Conservation (phyloP, 2,888 invertebrate genomes). For the Kryphioiulus occultus region DNA sequence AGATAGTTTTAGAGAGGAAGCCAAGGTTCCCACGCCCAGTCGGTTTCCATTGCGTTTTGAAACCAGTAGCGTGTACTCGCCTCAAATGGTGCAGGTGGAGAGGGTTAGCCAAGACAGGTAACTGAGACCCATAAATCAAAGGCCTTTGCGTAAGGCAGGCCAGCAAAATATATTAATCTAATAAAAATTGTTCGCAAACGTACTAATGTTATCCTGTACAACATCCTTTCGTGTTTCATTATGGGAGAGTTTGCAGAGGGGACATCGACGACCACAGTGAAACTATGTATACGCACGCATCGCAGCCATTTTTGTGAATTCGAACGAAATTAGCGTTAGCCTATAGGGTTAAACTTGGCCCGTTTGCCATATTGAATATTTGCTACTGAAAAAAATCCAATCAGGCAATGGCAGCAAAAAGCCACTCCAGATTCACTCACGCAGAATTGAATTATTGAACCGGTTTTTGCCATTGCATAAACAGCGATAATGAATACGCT, state of each 20-base stretch:
- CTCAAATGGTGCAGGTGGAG: not conserved
- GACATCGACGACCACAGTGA: not conserved
- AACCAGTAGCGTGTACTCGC: not conserved
- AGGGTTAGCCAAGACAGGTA: not conserved
- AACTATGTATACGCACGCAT: not conserved
- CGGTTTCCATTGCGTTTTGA: conserved; percentile 1
- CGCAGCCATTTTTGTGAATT: not conserved
- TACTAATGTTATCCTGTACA: not conserved
- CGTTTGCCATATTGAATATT: not conserved
- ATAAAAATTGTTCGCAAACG: not conserved
- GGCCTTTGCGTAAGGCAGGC: not conserved
- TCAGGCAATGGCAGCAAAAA: not conserved
- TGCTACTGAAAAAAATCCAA: not conserved
- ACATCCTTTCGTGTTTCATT: not conserved
- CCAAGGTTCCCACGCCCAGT: conserved; percentile 15
- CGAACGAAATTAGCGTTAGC: not conserved
- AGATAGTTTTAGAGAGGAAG: not conserved
- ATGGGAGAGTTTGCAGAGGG: not conserved
- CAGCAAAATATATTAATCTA: not conserved
- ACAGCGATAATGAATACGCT: not conserved
- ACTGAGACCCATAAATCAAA: not conserved
- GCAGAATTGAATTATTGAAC: not conserved
- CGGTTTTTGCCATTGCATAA: not conserved
- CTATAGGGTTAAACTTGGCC: not conserved
- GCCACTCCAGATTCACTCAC: not conserved